These are phyloP conservation scores for Criorhina ranunculi DNA, from an alignment of 2,888 invertebrate species.

Conservation along the genomic window DNA sequence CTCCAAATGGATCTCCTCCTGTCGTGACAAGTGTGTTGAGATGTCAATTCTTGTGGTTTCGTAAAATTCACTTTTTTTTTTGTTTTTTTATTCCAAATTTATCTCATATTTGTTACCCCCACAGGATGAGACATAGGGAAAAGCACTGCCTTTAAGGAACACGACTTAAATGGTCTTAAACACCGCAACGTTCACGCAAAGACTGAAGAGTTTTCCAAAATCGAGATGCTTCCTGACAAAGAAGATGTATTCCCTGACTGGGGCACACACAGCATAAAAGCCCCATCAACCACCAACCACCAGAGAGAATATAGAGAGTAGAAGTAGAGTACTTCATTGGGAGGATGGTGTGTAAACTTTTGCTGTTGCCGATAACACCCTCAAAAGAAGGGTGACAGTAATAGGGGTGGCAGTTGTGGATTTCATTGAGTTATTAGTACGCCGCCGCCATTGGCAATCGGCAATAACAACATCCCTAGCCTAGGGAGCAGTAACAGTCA, in stretches of 20 bases:
- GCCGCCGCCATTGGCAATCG: constrained; percentile 71
- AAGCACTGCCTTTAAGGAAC: constrained; percentile 14
- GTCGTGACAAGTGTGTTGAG: constrained; percentile 51
- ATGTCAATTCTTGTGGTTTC: constrained; percentile 34
- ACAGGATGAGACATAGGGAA: constrained; percentile 13
- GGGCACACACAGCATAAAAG: constrained; percentile 48
- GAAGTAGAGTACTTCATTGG: constrained; percentile 27
- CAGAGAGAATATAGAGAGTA: constrained; percentile 65
- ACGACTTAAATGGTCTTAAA: constrained; percentile 43
- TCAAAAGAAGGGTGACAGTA: constrained; percentile 8
- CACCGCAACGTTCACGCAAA: constrained; percentile 72
- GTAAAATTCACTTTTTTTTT: constrained; percentile 29
- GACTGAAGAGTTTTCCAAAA: constrained; percentile 57
- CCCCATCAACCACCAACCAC: constrained; percentile 35
- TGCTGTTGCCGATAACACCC: constrained; percentile 47
- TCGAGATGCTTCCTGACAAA: constrained; percentile 59
- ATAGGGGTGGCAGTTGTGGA: constrained; percentile 41
- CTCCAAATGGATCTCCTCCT: constrained; percentile 30
- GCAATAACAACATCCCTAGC: constrained; percentile 58
- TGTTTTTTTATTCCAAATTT: background rate
- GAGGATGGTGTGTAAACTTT: constrained; percentile 49
- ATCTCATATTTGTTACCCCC: constrained; percentile 5
- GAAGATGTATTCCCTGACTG: constrained; percentile 57
- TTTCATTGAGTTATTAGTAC: constrained; percentile 65
- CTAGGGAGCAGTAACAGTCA: constrained; percentile 45